Evolutionary conservation across 1,140 invertebrate species (phyloP), one percentile per base, ranked within the genome.

Genomic region (Drosophila santomea): DNA sequence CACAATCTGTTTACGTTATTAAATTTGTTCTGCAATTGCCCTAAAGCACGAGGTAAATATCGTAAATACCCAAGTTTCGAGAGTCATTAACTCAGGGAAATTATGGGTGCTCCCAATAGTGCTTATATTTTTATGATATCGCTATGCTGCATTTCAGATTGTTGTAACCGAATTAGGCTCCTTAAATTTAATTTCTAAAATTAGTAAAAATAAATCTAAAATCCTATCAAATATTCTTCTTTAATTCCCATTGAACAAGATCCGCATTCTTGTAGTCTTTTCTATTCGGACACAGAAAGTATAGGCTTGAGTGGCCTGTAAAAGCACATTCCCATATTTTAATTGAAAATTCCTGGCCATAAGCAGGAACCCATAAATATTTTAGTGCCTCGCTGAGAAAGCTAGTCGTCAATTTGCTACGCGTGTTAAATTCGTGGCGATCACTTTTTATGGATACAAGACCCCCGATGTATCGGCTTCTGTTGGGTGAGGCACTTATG

Each of bases 1-100:
- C 57, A 60, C 57, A 60, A 52, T 57, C 47, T 82, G 79, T 82
- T 82, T 78, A 82, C 62, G 63, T 82, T 82, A 78, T 82, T 82
- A 67, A 82, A 78, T 74, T 78, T 63, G 52, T 78, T 59, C 63
- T 17, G 74, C 69, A 59, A 62, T 82, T 78, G 68, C 43, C 50
- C 38, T 66, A 41, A 81, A 81, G 61, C 66, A 61, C 47, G 64
- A 60, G 44, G 58, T 77, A 81, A 81, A 81, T 81, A 81, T 74
- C 78, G 64, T 81, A 77, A 77, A 69, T 71, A 71, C 52, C 44
- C 23, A 8, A 58, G 60, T 36, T 45, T 58, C n/a, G 38, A 48
- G 41, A 38, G 17, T 28, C 51, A 57, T 57, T 50, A 59, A 38
- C 12, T 51, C 10, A 11, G 14, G 10, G 12, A 74, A 55, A 58